phyloP scores from a whole-genome alignment of 2,888 invertebrate species.

The Mythimna lalbum region DNA sequence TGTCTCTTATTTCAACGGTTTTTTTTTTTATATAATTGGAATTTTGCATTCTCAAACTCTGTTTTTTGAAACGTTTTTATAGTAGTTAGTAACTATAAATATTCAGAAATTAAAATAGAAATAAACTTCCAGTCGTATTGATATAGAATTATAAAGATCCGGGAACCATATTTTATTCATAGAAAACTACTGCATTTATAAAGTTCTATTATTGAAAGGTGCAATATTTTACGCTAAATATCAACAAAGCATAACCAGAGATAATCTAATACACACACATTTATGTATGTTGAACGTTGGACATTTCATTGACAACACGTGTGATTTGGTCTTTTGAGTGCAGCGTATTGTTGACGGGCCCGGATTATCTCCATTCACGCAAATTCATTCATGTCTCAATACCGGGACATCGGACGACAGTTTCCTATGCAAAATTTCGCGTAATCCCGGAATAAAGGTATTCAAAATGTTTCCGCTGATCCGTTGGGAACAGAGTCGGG shows the following conservation, averaged over 20 bases:
- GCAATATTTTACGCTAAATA: conserved; percentile 58
- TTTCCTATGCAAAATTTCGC: conserved; percentile 89
- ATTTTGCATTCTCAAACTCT: not conserved
- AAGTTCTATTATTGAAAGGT: conserved; percentile 44
- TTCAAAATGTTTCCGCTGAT: conserved; percentile 85
- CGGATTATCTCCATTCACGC: conserved; percentile 79
- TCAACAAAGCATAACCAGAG: conserved; percentile 67
- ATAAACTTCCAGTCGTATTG: not conserved
- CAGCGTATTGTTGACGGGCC: conserved; percentile 77
- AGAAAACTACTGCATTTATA: conserved; percentile 1
- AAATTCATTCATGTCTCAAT: conserved; percentile 77
- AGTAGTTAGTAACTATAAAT: not conserved
- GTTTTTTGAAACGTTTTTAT: not conserved
- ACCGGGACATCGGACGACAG: conserved; percentile 83
- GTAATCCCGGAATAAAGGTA: conserved; percentile 89
- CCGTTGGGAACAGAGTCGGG: conserved; percentile 65
- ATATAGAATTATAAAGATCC: conserved; percentile 2
- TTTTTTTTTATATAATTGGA: not conserved
- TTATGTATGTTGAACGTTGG: conserved; percentile 80
- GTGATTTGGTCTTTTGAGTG: conserved; percentile 82
- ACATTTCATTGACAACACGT: conserved; percentile 85
- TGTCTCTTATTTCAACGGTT: not conserved
- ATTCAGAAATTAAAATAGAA: conserved; percentile 2
- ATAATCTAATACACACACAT: conserved; percentile 78
- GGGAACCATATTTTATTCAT: not conserved